Percentiles rank a stretch among this genome's conserved stretches.
phyloP scores from a whole-genome alignment of 2,888 invertebrate species.

The Melieria picta region DNA sequence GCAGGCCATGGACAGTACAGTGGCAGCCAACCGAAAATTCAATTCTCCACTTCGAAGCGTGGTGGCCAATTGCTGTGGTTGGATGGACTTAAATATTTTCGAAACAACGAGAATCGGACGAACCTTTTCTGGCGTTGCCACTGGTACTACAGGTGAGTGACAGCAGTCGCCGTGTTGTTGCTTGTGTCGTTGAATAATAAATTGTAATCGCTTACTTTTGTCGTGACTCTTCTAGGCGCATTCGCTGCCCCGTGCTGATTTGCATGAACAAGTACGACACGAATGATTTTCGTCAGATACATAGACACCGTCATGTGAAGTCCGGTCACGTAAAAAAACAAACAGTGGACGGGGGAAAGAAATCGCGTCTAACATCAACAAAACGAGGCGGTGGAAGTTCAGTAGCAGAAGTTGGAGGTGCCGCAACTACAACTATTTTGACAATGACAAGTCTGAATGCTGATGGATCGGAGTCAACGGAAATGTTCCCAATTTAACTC shows the following conservation, averaged over 20 bases:
- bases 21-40: slow-evolving; percentile 55
- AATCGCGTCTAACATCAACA: too few species aligned
- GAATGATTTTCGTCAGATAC: slow-evolving; percentile 63
- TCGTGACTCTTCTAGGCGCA: slow-evolving; percentile 46
- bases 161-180: background rate
- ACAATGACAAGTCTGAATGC: background rate
- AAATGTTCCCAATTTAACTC: slow-evolving; percentile 12
- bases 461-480: background rate
- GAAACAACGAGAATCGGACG: slow-evolving; percentile 64
- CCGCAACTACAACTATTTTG: background rate
- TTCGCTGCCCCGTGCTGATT: slow-evolving; percentile 63
- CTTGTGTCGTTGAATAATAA: background rate
- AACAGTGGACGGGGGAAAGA: background rate
- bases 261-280: slow-evolving; percentile 64
- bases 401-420: background rate
- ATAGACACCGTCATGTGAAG: slow-evolving; percentile 61
- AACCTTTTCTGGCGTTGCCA: slow-evolving; percentile 65
- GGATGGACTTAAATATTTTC: slow-evolving; percentile 64
- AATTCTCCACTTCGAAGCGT: slow-evolving; percentile 62
- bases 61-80: slow-evolving; percentile 64
- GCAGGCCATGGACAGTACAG: too few species aligned
- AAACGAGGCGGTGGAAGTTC: background rate
- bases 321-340: slow-evolving; percentile 38
- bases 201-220: too few species aligned
- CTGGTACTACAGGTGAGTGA: slow-evolving; percentile 56